Evolutionary conservation across 2,797 vertebrate species (phyloP).

Genomic region (Gobio occitaniae): DNA sequence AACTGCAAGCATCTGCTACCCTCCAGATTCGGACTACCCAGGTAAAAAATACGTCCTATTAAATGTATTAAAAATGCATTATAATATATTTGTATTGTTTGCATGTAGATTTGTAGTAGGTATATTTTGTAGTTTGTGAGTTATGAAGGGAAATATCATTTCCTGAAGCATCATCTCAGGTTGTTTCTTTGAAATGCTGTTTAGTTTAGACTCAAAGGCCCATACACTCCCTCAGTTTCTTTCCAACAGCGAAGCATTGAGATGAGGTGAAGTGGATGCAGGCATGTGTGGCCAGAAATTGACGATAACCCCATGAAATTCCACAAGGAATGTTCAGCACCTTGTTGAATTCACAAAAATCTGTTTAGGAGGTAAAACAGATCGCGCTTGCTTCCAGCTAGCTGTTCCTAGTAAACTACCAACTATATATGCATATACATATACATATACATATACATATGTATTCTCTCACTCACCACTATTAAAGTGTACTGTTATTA

Average conservation of each 20-base stretch:
- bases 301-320: constrained; percentile 11
- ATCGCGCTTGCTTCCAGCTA: not conserved
- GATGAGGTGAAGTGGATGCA: constrained; percentile 8
- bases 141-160: not conserved
- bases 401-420: not conserved
- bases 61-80: too few relatives aligned
- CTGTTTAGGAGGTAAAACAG: not conserved
- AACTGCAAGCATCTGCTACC: too few relatives aligned
- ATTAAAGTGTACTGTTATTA: too few relatives aligned
- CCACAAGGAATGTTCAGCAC: constrained; percentile 9
- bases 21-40: too few relatives aligned
- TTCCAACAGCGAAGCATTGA: not conserved
- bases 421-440: not conserved
- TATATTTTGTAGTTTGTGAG: too few relatives aligned
- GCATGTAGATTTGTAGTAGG: not conserved
- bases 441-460: too few relatives aligned
- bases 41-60: too few relatives aligned
- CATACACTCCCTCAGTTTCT: not conserved
- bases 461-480: too few relatives aligned
- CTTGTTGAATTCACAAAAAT: not conserved
- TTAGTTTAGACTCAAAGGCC: not conserved
- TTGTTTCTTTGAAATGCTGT: not conserved
- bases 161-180: not conserved
- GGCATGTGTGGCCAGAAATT: not conserved
- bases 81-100: too few relatives aligned